Base-by-base conservation (phyloP, 1,140 invertebrate genomes). In the Drosophila subobscura region DNA sequence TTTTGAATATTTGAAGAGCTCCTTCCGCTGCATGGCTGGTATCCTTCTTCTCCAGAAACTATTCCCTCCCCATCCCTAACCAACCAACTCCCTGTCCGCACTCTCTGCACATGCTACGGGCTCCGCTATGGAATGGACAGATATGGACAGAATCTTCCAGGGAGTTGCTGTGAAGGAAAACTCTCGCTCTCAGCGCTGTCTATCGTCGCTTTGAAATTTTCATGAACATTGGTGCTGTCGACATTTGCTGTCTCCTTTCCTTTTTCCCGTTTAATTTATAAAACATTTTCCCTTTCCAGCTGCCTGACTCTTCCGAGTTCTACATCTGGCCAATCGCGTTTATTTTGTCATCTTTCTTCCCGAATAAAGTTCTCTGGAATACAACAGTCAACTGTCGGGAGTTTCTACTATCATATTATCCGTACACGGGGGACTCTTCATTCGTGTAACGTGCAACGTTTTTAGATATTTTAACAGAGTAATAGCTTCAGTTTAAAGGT, bases 1-100 rank as follows among this genome's bases (percentile, higher is more conserved):
- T 86, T 84, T 72, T 80, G 71, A 84, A 80, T 80, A 80, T 79
- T 84, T 84, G 71, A 84, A 86, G 67, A 79, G 76, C 60, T 73
- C 56, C 60, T 72, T 52, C 42, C 33, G 59, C 52, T 59, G 22
- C 58, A 47, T 23, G 41, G 44, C 10, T 37, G 33, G 10, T 37
- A 37, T 4, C 29, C 10, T 33, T 33, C 29, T 20, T 20, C 16
- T 20, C 29, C 29, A 33, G 29, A 10, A 10, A 33, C 33, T 12
- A 4, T 10, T 37, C 33, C 3, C 10, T 4, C 8, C 29, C 29
- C 5, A 5, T 5, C 25, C 25, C 0, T 27, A 27, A 8, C 29
- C 29, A 20, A 20, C 16, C 29, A 41, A 40, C 49, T 50, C 5
- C 25, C 10, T n/a, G 12, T 37, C 33, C 4, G n/a, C 25, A 50